Evolutionary conservation across 2,113 vertebrate genomes (phyloP).

Genomic region (Elephas maximus): DNA sequence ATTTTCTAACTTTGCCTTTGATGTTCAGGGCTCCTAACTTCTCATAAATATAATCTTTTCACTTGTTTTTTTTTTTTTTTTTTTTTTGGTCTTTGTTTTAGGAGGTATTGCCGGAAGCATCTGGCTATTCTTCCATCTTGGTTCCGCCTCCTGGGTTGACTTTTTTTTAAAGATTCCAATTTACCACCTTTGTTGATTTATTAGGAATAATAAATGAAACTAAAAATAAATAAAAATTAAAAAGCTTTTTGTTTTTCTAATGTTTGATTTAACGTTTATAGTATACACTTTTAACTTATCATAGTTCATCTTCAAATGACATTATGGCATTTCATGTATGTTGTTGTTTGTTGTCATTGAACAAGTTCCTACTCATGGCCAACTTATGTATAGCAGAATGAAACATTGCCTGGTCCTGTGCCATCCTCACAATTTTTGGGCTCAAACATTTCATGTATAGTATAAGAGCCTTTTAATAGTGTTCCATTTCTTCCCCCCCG

Average conservation of each 20-base stretch:
- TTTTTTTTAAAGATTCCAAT: neutral
- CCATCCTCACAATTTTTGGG: neutral
- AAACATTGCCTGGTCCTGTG: neutral
- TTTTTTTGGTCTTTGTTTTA: too few species aligned
- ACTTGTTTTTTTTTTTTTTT: too few species aligned
- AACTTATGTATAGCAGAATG: neutral
- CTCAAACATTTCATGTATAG: neutral
- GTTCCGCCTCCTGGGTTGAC: neutral
- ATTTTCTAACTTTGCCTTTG: too few species aligned
- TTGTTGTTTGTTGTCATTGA: neutral
- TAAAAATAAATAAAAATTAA: too few species aligned
- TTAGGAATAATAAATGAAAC: neutral
- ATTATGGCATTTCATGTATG: neutral
- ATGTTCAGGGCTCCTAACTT: too few species aligned
- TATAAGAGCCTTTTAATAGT: neutral
- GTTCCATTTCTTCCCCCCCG: neutral
- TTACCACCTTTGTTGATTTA: neutral
- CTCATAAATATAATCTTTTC: too few species aligned
- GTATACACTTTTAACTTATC: neutral
- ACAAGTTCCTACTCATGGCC: neutral
- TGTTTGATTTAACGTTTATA: neutral
- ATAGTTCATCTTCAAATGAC: neutral
- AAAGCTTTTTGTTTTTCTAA: neutral
- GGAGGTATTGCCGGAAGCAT: too few species aligned
- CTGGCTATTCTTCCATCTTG: too few species aligned